Base-by-base conservation (phyloP, 1,140 invertebrate genomes). In the Aphelinus atriplicis region DNA sequence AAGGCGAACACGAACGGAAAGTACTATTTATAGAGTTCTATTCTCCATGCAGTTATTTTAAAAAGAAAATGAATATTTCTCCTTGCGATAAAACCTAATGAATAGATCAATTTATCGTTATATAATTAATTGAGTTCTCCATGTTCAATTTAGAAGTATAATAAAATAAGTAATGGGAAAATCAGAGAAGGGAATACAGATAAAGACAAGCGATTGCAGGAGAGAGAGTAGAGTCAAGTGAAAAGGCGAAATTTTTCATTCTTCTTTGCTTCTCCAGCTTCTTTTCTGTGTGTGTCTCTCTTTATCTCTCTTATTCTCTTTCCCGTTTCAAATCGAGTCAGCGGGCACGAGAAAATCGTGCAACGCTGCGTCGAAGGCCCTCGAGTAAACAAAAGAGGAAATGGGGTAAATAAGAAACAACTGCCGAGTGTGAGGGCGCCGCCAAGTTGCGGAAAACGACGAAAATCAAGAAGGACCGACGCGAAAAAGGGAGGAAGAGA, bases 401-500 rank as follows among this genome's bases (percentile, higher is more conserved):
- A 84, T 83, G 81, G 82, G 74, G 82, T 84, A 84, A 84, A 84
- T 84, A 84, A 84, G 82, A 84, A 82, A 79, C 81, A 81, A 82
- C 79, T 71, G 73, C 77, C 77, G 73, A 76, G 68, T n/a, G 68
- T 50, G 58, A 66, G 46, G 57, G 10, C 4, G 26, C 7, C 48
- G 53, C 46, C 61, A 57, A 72, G 43, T 64, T 64, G 26, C 26
- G 57, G 72, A 67, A 68, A 68, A 26, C 57, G 67, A 66, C 46
- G 56, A 63, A 66, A 60, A 77, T 67, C 67, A 56, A 73, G 60
- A 77, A 60, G 66, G 2, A 50, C 7, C 9, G 7, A 5, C 7
- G 50, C 56, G 66, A 63, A 43, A 26, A 51, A 43, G 10, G 53
- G 26, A 65, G 56, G 61, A 61, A 66, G 60, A 65, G 58, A 42